Conservation (phyloP, 2,888 invertebrate genomes). For the Perizoma affinitatum region DNA sequence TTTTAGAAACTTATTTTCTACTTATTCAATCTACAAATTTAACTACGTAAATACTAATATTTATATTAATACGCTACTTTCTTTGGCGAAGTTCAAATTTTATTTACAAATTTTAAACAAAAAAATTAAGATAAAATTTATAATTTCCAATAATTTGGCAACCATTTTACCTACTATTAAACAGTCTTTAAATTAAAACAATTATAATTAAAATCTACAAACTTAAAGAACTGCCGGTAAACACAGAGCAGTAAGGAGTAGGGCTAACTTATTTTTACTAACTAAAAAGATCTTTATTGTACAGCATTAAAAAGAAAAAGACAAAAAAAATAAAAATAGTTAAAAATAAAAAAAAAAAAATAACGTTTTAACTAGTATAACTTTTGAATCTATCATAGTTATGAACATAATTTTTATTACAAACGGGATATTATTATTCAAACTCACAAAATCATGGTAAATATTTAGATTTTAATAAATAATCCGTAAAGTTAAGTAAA, state of each 20-base stretch:
- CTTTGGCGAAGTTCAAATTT: conserved; percentile 69
- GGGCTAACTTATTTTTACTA: no score
- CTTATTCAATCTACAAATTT: conserved; percentile 39
- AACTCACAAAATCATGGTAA: no score
- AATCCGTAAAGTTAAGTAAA: no score
- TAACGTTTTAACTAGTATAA: no score
- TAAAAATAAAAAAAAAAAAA: no score
- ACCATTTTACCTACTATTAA: conserved; percentile 36
- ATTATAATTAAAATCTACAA: conserved; percentile 11
- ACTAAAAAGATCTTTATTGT: conserved; percentile 5
- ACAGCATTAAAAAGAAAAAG: conserved; percentile 1
- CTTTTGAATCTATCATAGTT: no score
- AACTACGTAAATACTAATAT: conserved; percentile 49
- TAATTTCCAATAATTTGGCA: conserved; percentile 46
- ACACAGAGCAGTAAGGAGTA: no score
- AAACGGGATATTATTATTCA: no score
- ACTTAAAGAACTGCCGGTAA: conserved; percentile 19
- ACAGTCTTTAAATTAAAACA: conserved; percentile 43
- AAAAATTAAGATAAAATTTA: conserved; percentile 45
- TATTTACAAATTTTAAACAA: conserved; percentile 60
- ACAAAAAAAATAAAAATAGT: no score
- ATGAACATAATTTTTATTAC: no score
- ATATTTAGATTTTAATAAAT: no score
- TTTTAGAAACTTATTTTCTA: conserved; percentile 38
- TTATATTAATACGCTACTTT: conserved; percentile 58